Conservation (phyloP, 2,113 vertebrate species). For the Alces alces region DNA sequence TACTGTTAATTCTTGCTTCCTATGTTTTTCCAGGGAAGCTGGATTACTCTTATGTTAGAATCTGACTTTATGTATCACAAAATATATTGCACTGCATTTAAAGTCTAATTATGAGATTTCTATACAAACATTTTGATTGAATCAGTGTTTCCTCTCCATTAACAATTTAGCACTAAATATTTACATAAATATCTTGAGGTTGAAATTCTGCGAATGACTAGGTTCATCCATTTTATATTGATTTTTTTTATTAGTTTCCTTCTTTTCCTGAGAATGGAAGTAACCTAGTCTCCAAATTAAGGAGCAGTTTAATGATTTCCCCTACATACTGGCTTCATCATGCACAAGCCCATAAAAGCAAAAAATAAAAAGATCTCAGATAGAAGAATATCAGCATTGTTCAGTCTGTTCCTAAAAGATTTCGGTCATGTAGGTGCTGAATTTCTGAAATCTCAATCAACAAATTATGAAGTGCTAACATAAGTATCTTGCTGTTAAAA, state of each 20-base stretch:
- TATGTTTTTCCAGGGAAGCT: background rate
- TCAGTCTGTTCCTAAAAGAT: background rate
- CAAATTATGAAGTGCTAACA: background rate
- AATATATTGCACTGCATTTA: background rate
- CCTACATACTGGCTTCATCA: background rate
- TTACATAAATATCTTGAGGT: background rate
- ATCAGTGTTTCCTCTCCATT: background rate
- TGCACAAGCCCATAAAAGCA: background rate
- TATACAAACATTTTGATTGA: background rate
- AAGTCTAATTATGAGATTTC: background rate
- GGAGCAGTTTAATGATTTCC: background rate
- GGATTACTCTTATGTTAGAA: background rate
- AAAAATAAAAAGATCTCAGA: background rate
- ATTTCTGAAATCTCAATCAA: background rate
- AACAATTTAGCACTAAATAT: background rate
- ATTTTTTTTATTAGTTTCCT: background rate
- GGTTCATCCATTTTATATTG: background rate
- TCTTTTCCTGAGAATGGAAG: background rate
- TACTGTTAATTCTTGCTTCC: background rate
- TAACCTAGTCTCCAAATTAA: background rate
- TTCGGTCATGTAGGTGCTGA: background rate
- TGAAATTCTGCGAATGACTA: background rate
- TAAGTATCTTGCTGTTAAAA: background rate
- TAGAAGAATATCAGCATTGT: background rate
- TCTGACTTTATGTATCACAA: background rate